These are phyloP conservation scores for Grapholita molesta DNA, from an alignment of 1,140 invertebrate species.

Conservation along the genomic window DNA sequence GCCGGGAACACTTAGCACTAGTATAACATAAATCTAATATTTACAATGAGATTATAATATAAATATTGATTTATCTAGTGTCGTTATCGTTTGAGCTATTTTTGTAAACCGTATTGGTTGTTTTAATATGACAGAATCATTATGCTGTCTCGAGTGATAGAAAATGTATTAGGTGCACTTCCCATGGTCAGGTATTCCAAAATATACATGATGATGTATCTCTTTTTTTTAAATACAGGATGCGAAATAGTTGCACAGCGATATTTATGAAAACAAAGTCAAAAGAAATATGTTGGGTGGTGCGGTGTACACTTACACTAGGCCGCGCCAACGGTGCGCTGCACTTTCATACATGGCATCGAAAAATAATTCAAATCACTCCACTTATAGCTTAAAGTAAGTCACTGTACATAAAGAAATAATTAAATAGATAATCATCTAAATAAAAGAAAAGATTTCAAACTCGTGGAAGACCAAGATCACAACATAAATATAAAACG, in stretches of 20 bases:
- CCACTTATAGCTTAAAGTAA: conserved; percentile 43
- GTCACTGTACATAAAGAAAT: conserved; percentile 60
- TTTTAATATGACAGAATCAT: conserved; percentile 32
- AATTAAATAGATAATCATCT: conserved; percentile 68
- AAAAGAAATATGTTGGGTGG: background rate
- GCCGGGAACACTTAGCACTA: conserved; percentile 70
- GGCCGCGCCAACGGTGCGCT: background rate
- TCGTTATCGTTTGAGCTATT: conserved; percentile 72
- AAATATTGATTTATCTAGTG: conserved; percentile 74
- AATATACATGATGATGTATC: background rate
- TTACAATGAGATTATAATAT: conserved; percentile 75
- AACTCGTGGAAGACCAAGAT: conserved; percentile 74
- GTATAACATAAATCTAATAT: conserved; percentile 63
- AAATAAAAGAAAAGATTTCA: conserved; percentile 58
- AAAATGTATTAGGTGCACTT: conserved; percentile 11
- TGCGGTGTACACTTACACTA: background rate
- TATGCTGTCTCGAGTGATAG: conserved; percentile 30
- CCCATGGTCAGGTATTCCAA: background rate
- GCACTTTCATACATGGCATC: conserved; percentile 46
- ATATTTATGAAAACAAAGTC: background rate
- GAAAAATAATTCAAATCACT: conserved; percentile 40
- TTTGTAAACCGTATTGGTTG: conserved; percentile 38
- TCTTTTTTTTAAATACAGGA: background rate
- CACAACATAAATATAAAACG: conserved; percentile 73
- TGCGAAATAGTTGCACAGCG: background rate